phyloP scores from a whole-genome alignment of 2,888 invertebrate genomes.

The Thymelicus acteon region DNA sequence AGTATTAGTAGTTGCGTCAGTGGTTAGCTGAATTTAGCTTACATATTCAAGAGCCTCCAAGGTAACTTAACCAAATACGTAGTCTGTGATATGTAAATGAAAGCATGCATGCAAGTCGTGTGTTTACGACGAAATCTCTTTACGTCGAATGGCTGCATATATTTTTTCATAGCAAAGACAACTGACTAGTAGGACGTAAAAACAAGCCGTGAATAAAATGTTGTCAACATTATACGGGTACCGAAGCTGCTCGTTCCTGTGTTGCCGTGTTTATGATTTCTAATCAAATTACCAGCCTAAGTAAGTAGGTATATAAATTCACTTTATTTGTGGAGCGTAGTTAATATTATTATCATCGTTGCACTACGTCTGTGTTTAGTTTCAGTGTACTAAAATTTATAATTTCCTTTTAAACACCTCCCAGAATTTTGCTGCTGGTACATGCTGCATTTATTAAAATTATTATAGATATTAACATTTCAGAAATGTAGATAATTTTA shows the following conservation, averaged over 20 bases:
- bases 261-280: neutral
- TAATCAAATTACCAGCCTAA: too few species aligned
- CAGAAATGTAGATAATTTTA: too few species aligned
- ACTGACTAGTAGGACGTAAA: neutral
- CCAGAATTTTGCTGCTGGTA: too few species aligned
- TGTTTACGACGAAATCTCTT: constrained; percentile 24
- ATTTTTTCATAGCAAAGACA: constrained; percentile 6
- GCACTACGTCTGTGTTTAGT: too few species aligned
- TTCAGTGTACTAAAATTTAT: too few species aligned
- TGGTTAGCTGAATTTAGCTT: constrained; percentile 41
- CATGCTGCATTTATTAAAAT: too few species aligned
- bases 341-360: too few species aligned
- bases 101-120: constrained; percentile 33
- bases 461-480: too few species aligned
- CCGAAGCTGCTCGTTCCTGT: neutral
- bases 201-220: neutral
- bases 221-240: neutral
- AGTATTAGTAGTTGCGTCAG: constrained; percentile 37
- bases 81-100: constrained; percentile 46
- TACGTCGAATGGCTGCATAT: constrained; percentile 6
- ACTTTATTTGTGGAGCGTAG: too few species aligned
- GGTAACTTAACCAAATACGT: constrained; percentile 36
- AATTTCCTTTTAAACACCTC: too few species aligned
- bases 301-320: too few species aligned
- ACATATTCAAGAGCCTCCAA: constrained; percentile 43